Evolutionary conservation across 2,797 vertebrate genomes (phyloP), one percentile per base, ranked within the genome.

Genomic region (Peromyscus aztecus): DNA sequence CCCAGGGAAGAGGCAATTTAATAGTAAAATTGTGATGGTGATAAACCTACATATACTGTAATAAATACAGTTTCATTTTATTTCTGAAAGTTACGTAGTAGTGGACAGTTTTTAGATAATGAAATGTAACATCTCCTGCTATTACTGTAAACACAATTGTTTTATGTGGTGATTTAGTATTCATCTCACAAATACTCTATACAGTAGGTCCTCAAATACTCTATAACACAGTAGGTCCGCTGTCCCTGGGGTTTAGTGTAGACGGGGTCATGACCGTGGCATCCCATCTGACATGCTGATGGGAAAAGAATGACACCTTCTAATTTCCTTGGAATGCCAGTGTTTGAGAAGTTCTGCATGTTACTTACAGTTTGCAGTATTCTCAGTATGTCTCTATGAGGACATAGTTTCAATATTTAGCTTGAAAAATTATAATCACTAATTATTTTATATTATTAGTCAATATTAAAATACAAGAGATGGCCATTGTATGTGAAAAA

Each of bases 381-480:
- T 97, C 95, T 95, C 23, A 86, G 23, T 12, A 6, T 17, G 95
- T 43, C 92, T 57, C 97, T 94, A 52, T 52, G 49, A 52, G 49
- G 49, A 98, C 16, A 0, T 43, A 92, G 86, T 82, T 57, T 37
- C 91, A 63, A 0, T 98, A 97, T 97, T 98, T 95, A 97, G 98
- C 98, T 98, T 98, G 98, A 97, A 96, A 93, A 59, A 95, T 98
- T 98, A 98, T 98, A 97, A 98, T 98, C 98, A 94, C 77, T 73
- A 17, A 61, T 29, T 75, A 49, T n/a, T 63, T 46, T 90, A 98
- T 98, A 98, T 98, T 98, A 98, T 98, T 98, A 98, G 98, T 99
- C 97, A 98, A 98, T 99, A 98, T 94, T 37, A 97, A 98, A 98
- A 98, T 98, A 96, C 97, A 98, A 97, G 97, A 96, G n/a, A 98